A percentile compares a stretch with the other conserved stretches of the same genome.
Evolutionary conservation across 2,113 vertebrate species (phyloP).

Genomic region (Cnemophilus loriae): DNA sequence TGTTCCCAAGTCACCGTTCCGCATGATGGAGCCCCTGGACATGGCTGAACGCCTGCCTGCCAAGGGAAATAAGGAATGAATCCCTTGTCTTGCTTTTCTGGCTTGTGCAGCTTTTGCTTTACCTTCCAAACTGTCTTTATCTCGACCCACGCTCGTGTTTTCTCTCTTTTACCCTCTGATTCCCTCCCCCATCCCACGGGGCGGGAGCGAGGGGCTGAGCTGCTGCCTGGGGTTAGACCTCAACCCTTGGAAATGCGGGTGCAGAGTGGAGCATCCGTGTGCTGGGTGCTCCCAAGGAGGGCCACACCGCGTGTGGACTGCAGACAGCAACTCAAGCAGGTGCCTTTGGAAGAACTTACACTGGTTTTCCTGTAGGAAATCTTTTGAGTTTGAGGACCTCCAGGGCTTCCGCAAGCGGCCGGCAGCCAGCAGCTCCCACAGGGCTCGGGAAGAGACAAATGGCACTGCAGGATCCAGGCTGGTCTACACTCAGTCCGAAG

Average conservation of each 20-base stretch:
- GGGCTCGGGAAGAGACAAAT: conserved; percentile 63
- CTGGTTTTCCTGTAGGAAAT: conserved; percentile 83
- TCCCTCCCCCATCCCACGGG: neutral
- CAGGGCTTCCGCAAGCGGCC: conserved; percentile 72
- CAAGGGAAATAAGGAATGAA: rapidly evolving
- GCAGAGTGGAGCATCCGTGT: neutral
- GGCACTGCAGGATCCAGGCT: conserved; percentile 73
- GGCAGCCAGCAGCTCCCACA: conserved; percentile 49
- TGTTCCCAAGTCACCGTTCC: rapidly evolving
- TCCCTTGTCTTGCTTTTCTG: neutral
- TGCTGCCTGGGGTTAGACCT: neutral
- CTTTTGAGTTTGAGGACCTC: conserved; percentile 96
- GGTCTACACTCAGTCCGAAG: conserved; percentile 86
- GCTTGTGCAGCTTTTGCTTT: neutral
- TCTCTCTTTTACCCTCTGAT: neutral
- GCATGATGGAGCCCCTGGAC: rapidly evolving
- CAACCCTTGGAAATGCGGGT: neutral
- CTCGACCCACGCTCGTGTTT: rapidly evolving
- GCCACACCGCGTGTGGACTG: neutral
- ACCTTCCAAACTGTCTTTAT: neutral
- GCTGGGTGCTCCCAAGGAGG: neutral
- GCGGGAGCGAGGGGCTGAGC: neutral
- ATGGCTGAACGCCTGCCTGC: neutral
- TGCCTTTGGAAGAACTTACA: conserved; percentile 16
- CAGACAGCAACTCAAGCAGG: neutral